Percentiles rank a stretch among this genome's conserved stretches.
phyloP scores from a whole-genome alignment of 2,888 invertebrate genomes.

The Ormyrus nitidulus region DNA sequence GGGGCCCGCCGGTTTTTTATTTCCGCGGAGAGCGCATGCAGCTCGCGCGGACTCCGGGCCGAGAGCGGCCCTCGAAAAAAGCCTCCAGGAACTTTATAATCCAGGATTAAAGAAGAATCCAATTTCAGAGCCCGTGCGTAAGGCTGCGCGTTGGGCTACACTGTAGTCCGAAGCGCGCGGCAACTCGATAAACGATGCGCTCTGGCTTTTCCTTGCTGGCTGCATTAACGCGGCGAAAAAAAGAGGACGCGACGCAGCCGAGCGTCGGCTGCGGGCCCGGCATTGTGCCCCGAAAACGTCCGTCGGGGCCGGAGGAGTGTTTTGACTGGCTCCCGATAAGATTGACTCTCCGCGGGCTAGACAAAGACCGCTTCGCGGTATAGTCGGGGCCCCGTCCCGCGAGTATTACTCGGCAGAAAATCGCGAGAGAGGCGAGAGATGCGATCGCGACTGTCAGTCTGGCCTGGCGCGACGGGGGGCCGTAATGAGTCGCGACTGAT shows the following conservation, averaged over 20 bases:
- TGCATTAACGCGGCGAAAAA: background rate
- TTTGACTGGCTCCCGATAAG: background rate
- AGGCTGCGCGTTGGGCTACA: background rate
- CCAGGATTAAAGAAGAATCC: conserved; percentile 49
- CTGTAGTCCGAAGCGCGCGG: background rate
- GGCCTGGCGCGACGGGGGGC: background rate
- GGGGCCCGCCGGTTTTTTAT: too few species aligned
- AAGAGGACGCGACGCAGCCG: background rate
- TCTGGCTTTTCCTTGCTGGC: background rate
- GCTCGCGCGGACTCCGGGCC: background rate
- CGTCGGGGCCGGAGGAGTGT: too few species aligned
- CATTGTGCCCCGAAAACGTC: too few species aligned
- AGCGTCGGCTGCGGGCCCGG: too few species aligned
- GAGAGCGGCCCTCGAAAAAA: background rate
- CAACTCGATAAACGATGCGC: background rate
- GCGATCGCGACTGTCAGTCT: background rate
- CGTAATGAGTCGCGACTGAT: conserved; percentile 13
- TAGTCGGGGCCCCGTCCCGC: conserved; percentile 1
- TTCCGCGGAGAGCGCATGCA: background rate
- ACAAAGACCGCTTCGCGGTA: conserved; percentile 3
- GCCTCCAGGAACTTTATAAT: conserved; percentile 17
- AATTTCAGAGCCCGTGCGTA: conserved; percentile 45
- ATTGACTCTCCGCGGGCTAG: conserved; percentile 14
- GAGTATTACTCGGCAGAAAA: conserved; percentile 49
- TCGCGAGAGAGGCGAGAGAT: conserved; percentile 1